Conservation (phyloP, 2,888 invertebrate genomes). For the Campopleginae sp. region DNA sequence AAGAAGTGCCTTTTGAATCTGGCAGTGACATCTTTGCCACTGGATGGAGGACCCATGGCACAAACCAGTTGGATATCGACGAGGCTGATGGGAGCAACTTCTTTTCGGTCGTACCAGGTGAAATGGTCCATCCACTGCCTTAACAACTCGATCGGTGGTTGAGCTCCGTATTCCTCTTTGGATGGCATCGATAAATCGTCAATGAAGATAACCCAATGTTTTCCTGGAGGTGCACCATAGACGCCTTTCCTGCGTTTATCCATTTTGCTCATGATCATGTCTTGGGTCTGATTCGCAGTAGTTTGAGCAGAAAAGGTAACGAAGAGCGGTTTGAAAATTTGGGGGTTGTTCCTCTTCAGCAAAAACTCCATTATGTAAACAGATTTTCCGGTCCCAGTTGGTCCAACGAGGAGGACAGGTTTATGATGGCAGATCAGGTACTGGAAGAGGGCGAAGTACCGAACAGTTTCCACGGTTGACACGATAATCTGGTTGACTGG, state of each 20-base stretch:
- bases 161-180: conserved; percentile 95
- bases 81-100: conserved; percentile 90
- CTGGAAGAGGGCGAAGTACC: conserved; percentile 92
- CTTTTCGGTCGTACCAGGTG: conserved; percentile 95
- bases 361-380: conserved; percentile 95
- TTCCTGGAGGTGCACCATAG: conserved; percentile 79
- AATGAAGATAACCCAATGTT: conserved; percentile 93
- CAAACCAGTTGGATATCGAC: conserved; percentile 95
- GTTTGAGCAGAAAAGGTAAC: conserved; percentile 98
- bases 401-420: conserved; percentile 94
- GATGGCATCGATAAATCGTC: conserved; percentile 98
- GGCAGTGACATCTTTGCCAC: conserved; percentile 93
- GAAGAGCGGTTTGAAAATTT: conserved; percentile 92
- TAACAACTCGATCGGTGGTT: conserved; percentile 96
- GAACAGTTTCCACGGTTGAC: conserved; percentile 94
- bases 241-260: conserved; percentile 95
- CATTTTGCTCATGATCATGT: conserved; percentile 97
- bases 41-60: conserved; percentile 94
- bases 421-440: conserved; percentile 92
- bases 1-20: conserved; percentile 95
- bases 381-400: conserved; percentile 98
- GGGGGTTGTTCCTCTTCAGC: conserved; percentile 91
- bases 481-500: conserved; percentile 98
- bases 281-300: conserved; percentile 96
- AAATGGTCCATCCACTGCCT: conserved; percentile 96